Evolutionary conservation across 2,888 invertebrate genomes (phyloP), one percentile per base, ranked within the genome.

Genomic region (Melipona beecheii): DNA sequence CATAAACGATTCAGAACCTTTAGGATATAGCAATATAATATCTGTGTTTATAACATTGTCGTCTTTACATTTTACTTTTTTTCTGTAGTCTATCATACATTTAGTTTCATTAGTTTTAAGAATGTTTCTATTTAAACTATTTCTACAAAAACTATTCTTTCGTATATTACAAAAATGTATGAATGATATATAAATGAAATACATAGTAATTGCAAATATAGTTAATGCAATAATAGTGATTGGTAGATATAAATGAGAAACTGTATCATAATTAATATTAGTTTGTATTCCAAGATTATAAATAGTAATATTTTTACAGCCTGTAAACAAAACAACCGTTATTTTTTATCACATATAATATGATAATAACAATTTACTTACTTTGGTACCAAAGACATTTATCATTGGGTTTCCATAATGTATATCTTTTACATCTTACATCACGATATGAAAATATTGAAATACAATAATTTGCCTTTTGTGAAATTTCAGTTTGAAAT

Each of bases 1-100:
- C 89, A 91, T 91, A 62, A 91, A 91, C 15, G 81, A 74, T 52
- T 86, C 65, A 24, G 90, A 78, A 49, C 86, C 87, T 56, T 85
- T 90, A 9, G 89, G 87, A 70, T 92, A 92, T 13, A 92, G 43
- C 21, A 92, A 80, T n/a, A 92, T 77, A 24, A 92, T 89, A 13
- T 88, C 87, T 49, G 85, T 81, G 21, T 60, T 75, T 19, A 64
- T n/a, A 56, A 49, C 0, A 36, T 60, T 31, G 43, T 6, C 5
- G 4, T 24, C 50, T 27, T 87, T 79, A n/a, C 83, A 75, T 52
- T 65, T 70, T 21, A 68, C 36, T 43, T 24, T 54, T 2, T 68
- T 71, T 11, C 75, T 58, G 11, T 66, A 13, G 70, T 43, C 17
- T 75, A 68, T 5, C 43, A 43, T 43, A 43, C 43, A 52, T 21